These are phyloP conservation scores for Papilio polytes DNA, from an alignment of 1,140 invertebrate species.

Conservation along the genomic window DNA sequence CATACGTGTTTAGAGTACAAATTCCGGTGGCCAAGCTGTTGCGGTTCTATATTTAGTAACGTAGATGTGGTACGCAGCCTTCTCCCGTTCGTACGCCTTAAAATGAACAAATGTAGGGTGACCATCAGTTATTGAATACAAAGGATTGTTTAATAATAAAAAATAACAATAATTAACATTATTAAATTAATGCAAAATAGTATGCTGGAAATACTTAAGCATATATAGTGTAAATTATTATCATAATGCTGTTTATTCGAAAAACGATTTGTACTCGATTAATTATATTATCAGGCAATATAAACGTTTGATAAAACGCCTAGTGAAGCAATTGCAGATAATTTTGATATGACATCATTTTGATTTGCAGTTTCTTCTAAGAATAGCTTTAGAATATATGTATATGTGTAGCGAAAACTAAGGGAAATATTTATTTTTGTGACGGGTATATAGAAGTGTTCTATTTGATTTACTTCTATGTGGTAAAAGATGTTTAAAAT, in stretches of 20 bases:
- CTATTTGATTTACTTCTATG: no score
- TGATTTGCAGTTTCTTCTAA: background rate
- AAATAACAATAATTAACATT: background rate
- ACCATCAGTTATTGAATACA: background rate
- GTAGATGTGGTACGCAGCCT: constrained; percentile 51
- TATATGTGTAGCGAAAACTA: background rate
- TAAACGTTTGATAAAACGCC: background rate
- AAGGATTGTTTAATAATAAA: background rate
- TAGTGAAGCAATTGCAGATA: background rate
- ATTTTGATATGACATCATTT: background rate
- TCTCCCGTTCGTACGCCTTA: constrained; percentile 38
- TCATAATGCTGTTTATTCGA: background rate
- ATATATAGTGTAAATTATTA: background rate
- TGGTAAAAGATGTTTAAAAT: no score
- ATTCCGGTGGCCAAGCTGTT: constrained; percentile 57
- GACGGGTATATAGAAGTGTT: background rate
- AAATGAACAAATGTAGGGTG: background rate
- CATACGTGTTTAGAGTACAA: constrained; percentile 64
- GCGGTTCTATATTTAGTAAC: constrained; percentile 69
- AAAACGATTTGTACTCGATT: background rate
- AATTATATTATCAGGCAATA: background rate
- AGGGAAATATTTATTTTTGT: background rate
- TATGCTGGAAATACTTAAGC: background rate
- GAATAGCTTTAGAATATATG: background rate
- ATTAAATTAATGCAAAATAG: background rate